phyloP scores from a whole-genome alignment of 2,113 vertebrate genomes.

The Excalfactoria chinensis region DNA sequence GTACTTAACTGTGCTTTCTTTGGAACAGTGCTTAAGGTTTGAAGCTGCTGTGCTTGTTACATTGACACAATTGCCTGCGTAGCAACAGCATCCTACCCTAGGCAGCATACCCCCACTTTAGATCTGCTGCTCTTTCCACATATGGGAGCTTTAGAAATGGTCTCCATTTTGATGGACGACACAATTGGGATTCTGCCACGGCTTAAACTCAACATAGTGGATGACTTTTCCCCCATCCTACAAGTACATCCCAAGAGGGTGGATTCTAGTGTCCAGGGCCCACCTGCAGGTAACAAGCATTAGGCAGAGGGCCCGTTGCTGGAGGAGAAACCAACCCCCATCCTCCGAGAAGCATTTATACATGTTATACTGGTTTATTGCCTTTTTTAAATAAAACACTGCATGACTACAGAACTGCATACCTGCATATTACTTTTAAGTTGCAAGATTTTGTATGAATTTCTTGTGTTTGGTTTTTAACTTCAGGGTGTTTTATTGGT shows the following conservation, averaged over 20 bases:
- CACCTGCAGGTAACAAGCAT: not conserved
- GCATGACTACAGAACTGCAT: slow-evolving; percentile 77
- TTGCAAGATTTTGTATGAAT: slow-evolving; percentile 78
- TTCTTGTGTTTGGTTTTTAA: slow-evolving; percentile 79
- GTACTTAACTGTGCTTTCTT: slow-evolving; percentile 48
- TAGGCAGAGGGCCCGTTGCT: slow-evolving; percentile 3
- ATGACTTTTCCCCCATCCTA: not conserved
- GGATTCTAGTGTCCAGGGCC: slow-evolving; percentile 2
- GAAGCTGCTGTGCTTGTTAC: slow-evolving; percentile 52
- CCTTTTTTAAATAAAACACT: slow-evolving; percentile 89
- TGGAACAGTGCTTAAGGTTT: slow-evolving; percentile 50
- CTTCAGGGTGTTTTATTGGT: slow-evolving; percentile 92
- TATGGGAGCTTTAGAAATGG: slow-evolving; percentile 40
- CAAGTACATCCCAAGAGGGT: not conserved
- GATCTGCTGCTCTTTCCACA: slow-evolving; percentile 58
- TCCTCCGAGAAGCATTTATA: slow-evolving; percentile 62
- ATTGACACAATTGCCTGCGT: not conserved
- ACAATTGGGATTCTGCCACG: slow-evolving; percentile 47
- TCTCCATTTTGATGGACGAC: slow-evolving; percentile 49
- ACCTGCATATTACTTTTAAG: slow-evolving; percentile 79
- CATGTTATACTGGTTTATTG: slow-evolving; percentile 58
- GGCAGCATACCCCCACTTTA: slow-evolving; percentile 3
- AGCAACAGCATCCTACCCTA: not conserved
- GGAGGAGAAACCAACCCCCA: not conserved
- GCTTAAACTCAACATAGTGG: slow-evolving; percentile 36